Conservation (phyloP, 2,888 invertebrate species). For the Cheilosia urbana region DNA sequence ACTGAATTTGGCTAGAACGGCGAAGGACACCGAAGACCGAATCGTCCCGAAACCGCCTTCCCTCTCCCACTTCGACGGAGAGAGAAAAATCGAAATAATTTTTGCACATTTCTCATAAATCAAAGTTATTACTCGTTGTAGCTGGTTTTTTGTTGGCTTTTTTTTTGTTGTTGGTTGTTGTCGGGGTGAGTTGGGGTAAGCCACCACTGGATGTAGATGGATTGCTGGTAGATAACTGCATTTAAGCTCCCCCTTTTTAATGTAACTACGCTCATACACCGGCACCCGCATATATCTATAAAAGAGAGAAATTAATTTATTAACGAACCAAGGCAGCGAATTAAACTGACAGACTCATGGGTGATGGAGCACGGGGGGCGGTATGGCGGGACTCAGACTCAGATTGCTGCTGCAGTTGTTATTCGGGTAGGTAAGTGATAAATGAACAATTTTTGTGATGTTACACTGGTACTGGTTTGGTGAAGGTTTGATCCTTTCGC, state of each 20-base stretch:
- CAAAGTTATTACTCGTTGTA: slow-evolving; percentile 70
- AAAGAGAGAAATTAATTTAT: slow-evolving; percentile 70
- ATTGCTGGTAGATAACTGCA: slow-evolving; percentile 64
- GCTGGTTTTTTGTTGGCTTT: slow-evolving; percentile 43
- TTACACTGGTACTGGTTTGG: slow-evolving; percentile 31
- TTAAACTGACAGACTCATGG: slow-evolving; percentile 65
- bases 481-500: slow-evolving; percentile 20
- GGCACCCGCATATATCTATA: slow-evolving; percentile 26
- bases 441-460: slow-evolving; percentile 51
- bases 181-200: not conserved
- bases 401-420: slow-evolving; percentile 66
- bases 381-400: not conserved
- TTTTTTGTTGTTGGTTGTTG: not conserved
- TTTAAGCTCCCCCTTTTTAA: slow-evolving; percentile 45
- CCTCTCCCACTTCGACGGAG: slow-evolving; percentile 5
- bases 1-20: slow-evolving; percentile 31
- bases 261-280: slow-evolving; percentile 50
- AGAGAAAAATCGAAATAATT: slow-evolving; percentile 61
- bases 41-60: not conserved
- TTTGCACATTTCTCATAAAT: slow-evolving; percentile 69
- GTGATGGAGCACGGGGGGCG: not conserved
- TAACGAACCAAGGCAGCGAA: slow-evolving; percentile 71
- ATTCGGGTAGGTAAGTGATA: slow-evolving; percentile 53
- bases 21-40: not conserved
- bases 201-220: slow-evolving; percentile 50